Conservation (phyloP, 2,113 vertebrate genomes). For the Atrichornis clamosus region DNA sequence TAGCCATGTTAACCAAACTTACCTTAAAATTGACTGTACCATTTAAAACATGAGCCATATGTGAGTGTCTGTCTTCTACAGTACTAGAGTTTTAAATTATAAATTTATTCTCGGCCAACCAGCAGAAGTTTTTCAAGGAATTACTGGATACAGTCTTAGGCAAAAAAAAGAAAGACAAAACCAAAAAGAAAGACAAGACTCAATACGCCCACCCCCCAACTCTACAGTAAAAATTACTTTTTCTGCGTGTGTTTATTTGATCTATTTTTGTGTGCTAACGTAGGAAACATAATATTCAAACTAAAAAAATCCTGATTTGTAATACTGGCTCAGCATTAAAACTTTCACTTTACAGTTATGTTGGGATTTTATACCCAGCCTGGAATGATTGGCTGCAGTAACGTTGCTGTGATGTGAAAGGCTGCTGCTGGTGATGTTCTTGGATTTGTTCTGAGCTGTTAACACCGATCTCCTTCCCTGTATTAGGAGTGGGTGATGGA, state of each 20-base stretch:
- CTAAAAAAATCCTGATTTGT: background rate
- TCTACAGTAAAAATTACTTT: background rate
- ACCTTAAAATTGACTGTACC: background rate
- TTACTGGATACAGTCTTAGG: background rate
- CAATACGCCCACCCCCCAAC: fast-evolving
- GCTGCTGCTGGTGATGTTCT: background rate
- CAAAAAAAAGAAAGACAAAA: background rate
- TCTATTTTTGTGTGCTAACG: background rate
- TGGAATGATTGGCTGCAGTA: background rate
- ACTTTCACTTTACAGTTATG: background rate
- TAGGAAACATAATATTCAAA: background rate
- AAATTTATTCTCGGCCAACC: background rate
- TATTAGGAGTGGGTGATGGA: background rate
- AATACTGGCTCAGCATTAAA: background rate
- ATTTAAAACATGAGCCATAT: background rate
- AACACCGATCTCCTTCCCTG: background rate
- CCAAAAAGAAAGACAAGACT: too few relatives aligned
- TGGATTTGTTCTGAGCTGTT: background rate
- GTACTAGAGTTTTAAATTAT: background rate
- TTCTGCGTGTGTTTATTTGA: background rate
- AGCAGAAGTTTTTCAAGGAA: background rate
- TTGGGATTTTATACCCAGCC: background rate
- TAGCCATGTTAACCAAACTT: background rate
- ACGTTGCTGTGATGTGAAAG: background rate
- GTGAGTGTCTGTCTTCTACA: background rate